Conservation (phyloP, 1,140 invertebrate genomes). For the Druon quercuslanigerum region DNA sequence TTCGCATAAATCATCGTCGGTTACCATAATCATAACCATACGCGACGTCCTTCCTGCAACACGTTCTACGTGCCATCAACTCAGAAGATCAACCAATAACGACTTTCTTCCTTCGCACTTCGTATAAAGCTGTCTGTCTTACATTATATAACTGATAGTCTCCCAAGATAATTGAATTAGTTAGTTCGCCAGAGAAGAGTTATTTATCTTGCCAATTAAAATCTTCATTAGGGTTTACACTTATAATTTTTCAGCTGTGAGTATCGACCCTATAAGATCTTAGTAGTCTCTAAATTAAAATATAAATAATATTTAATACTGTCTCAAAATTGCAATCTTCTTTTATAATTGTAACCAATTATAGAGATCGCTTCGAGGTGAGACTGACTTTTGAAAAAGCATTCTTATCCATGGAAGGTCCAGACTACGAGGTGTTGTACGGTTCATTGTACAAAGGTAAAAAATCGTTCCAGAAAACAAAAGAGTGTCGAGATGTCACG, state of each 20-base stretch:
- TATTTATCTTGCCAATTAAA: neutral
- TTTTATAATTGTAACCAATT: neutral
- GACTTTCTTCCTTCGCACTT: conserved; percentile 29
- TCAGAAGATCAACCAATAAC: conserved; percentile 29
- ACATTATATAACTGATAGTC: conserved; percentile 19
- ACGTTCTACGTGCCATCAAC: conserved; percentile 20
- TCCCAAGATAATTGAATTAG: conserved; percentile 30
- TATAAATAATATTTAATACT: conserved; percentile 5
- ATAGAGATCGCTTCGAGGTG: conserved; percentile 11
- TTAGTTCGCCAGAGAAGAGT: neutral
- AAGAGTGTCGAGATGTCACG: conserved; percentile 42
- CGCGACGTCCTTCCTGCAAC: conserved; percentile 27
- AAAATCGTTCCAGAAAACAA: conserved; percentile 42
- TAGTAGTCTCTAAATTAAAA: neutral
- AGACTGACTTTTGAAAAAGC: conserved; percentile 31
- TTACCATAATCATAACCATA: conserved; percentile 37
- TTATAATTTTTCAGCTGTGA: neutral
- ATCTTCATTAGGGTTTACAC: conserved; percentile 6
- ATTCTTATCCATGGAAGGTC: conserved; percentile 32
- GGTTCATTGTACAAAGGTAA: conserved; percentile 38
- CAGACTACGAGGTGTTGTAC: conserved; percentile 34
- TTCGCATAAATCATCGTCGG: conserved; percentile 39
- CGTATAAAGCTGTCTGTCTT: conserved; percentile 23
- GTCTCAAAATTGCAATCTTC: neutral
- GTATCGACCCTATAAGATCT: neutral